A percentile compares a stretch with the other conserved stretches of the same genome.
Conservation (phyloP, 1,140 invertebrate genomes). For the Limonius californicus region DNA sequence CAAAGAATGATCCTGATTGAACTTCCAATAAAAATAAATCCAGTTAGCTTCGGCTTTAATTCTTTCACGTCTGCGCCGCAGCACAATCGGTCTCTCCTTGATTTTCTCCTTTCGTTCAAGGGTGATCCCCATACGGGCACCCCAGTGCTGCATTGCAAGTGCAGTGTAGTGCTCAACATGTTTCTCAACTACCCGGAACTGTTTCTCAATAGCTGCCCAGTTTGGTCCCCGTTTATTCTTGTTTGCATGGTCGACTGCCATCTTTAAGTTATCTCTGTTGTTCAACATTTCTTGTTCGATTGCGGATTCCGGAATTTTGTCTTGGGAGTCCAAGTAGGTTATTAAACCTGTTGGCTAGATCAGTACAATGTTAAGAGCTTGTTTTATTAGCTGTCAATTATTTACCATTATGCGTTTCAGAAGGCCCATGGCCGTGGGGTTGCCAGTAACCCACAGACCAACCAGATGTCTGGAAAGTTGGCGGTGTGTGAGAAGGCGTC, state of each 20-base stretch:
- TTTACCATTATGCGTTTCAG: constrained; percentile 84
- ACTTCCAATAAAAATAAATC: constrained; percentile 93
- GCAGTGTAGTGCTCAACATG: constrained; percentile 69
- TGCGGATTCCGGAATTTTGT: constrained; percentile 74
- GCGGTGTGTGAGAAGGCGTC: constrained; percentile 75
- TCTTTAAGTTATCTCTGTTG: constrained; percentile 90
- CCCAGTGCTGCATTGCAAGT: constrained; percentile 86
- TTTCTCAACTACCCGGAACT: constrained; percentile 74
- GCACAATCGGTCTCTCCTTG: constrained; percentile 75
- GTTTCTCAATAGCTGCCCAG: constrained; percentile 66
- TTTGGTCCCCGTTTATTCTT: constrained; percentile 62
- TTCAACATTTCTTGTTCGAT: constrained; percentile 65
- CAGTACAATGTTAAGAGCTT: neutral
- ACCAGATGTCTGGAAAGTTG: constrained; percentile 96
- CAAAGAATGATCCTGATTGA: constrained; percentile 89
- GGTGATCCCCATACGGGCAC: constrained; percentile 67
- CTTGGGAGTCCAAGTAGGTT: constrained; percentile 84
- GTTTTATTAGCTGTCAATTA: neutral
- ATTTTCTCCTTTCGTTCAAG: constrained; percentile 62
- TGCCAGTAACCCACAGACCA: constrained; percentile 94
- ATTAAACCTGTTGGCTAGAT: constrained; percentile 79
- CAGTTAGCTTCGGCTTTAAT: constrained; percentile 93
- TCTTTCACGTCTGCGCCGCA: constrained; percentile 84
- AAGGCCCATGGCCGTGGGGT: constrained; percentile 86
- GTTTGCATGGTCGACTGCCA: constrained; percentile 80